Evolutionary conservation across 1,140 invertebrate genomes (phyloP).

Genomic region (Zaprionus nigranus): DNA sequence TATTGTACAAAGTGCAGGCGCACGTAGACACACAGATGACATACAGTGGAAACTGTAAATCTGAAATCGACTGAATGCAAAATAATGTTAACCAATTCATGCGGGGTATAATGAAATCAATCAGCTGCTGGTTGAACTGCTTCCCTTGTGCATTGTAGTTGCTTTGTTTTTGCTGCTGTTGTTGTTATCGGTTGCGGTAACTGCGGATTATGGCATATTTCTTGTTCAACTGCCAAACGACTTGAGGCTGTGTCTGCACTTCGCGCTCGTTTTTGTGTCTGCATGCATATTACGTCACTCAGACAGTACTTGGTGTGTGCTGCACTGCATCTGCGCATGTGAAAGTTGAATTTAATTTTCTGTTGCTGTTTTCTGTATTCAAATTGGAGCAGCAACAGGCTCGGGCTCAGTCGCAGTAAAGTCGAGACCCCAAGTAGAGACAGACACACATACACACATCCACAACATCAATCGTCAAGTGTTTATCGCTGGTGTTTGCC

Average conservation of each 20-base stretch:
- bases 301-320: slow-evolving; percentile 52
- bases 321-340: slow-evolving; percentile 75
- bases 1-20: slow-evolving; percentile 12
- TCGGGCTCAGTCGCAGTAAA: not conserved
- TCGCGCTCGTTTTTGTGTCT: slow-evolving; percentile 21
- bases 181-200: slow-evolving; percentile 45
- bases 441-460: not conserved
- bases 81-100: slow-evolving; percentile 67
- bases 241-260: slow-evolving; percentile 41
- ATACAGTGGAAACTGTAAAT: slow-evolving; percentile 17
- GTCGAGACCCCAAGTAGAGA: slow-evolving; percentile 8
- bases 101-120: slow-evolving; percentile 69
- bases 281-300: slow-evolving; percentile 52
- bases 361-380: slow-evolving; percentile 52
- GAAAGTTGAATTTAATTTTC: slow-evolving; percentile 68
- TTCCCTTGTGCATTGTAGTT: slow-evolving; percentile 20
- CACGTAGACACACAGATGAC: not conserved
- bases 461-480: slow-evolving; percentile 6
- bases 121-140: slow-evolving; percentile 47
- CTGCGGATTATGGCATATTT: slow-evolving; percentile 66
- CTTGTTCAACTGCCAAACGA: slow-evolving; percentile 34
- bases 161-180: slow-evolving; percentile 26
- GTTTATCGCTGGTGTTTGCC: slow-evolving; percentile 46
- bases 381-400: slow-evolving; percentile 66
- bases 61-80: slow-evolving; percentile 71